A percentile compares a stretch with the other conserved stretches of the same genome.
phyloP scores from a whole-genome alignment of 1,140 invertebrate genomes.

The Mactra quadrangularis region DNA sequence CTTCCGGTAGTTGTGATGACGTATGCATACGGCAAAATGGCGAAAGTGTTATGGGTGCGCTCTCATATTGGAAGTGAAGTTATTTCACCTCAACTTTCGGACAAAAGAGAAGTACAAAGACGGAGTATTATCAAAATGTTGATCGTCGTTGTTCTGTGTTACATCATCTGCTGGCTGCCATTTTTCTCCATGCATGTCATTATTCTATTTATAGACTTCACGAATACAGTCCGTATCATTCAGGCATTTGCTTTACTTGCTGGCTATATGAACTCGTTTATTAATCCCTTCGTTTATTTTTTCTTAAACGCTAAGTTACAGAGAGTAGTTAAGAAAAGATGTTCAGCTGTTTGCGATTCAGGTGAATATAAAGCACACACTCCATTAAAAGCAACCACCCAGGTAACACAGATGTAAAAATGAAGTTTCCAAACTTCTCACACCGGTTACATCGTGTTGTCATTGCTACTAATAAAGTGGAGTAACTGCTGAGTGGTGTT shows the following conservation, averaged over 20 bases:
- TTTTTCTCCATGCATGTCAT: constrained; percentile 67
- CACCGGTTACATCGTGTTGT: too few relatives aligned
- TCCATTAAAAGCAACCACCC: too few relatives aligned
- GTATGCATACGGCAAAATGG: constrained; percentile 64
- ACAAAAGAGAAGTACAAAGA: constrained; percentile 46
- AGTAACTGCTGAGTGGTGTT: too few relatives aligned
- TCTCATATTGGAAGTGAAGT: constrained; percentile 57
- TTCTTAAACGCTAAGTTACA: constrained; percentile 50
- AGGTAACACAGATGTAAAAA: too few relatives aligned
- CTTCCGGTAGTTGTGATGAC: constrained; percentile 62
- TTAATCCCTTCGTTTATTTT: constrained; percentile 45
- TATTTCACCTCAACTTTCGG: constrained; percentile 5
- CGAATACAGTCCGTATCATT: constrained; percentile 16
- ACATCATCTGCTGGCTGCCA: constrained; percentile 84
- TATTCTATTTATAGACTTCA: constrained; percentile 15
- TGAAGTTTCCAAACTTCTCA: too few relatives aligned
- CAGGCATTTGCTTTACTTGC: constrained; percentile 24
- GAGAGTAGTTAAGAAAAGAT: neutral
- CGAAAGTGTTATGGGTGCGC: constrained; percentile 61
- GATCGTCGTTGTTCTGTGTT: constrained; percentile 82
- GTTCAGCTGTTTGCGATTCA: neutral
- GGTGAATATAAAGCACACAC: too few relatives aligned
- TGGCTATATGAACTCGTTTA: constrained; percentile 48
- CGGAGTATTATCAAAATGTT: constrained; percentile 83
- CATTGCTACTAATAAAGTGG: too few relatives aligned